Evolutionary conservation across 2,797 vertebrate species (phyloP), one percentile per base, ranked within the genome.

Genomic region (Amniataba percoides): DNA sequence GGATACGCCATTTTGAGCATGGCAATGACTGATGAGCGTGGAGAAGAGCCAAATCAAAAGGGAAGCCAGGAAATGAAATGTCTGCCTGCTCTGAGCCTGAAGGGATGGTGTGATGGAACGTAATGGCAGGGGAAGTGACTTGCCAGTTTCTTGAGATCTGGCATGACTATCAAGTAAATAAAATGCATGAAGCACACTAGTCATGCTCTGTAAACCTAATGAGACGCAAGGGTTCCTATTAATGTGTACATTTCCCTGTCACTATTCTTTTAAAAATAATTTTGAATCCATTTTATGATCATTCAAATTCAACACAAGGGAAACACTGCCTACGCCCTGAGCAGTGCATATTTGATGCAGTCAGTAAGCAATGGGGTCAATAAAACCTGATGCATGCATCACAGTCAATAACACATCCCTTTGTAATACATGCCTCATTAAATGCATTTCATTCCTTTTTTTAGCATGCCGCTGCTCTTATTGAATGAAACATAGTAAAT

Each of bases 1-100:
- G 87, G 90, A 89, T 77, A 87, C 79, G 81, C 86, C 88, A 92
- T 93, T 91, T 94, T 91, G 80, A 90, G 92, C 85, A 71, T 81
- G 75, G 81, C 82, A 62, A 91, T 91, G 88, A 94, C 78, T 89
- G 88, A 92, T 84, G 63, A 83, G 82, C 34, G 15, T 89, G 90
- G 88, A 92, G 61, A 86, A 21, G 57, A 84, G 87, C 88, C 89
- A 94, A 87, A 85, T 83, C 67, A 74, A 80, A 91, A 79, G 74
- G 36, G 72, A 75, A 71, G 84, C 82, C 84, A 87, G 82, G 86
- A 88, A 83, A 92, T 81, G 60, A 91, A 92, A 90, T 88, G 87
- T 92, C 82, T 88, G 87, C 75, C 73, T 72, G 48, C 65, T 86
- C 61, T 57, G 64, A 76, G 85, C 81, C 86, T 80, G 73, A 71